Base-by-base conservation (phyloP, 1,140 invertebrate genomes). In the Melitaea cinxia region DNA sequence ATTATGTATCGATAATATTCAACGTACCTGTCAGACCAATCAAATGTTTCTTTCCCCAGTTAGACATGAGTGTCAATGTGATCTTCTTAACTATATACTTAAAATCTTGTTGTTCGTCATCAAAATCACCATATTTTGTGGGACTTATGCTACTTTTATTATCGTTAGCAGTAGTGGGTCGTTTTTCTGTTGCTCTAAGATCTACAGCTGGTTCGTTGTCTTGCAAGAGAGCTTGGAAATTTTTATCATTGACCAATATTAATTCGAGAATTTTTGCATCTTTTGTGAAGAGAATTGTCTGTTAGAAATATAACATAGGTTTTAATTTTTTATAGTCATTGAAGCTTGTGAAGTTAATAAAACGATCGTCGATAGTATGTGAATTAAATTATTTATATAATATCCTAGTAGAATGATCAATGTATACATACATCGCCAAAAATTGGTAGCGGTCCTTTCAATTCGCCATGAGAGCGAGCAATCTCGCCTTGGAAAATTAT, bases 261-360 rank as follows among this genome's bases (percentile, higher is more conserved):
- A 91, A 80, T 84, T 96, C 95, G 21, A 97, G 87, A 58, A 96
- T 96, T 17, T 84, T 78, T 54, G 96, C 94, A 76, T 96, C 93
- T 56, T 94, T 95, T 21, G 96, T 96, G 82, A 96, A 97, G 54
- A 97, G 87, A 71, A 97, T 96, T 14, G 95, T 96, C 96, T 97
- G 57, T 35, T 26, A 14, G 17, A 9, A 49, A 50, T 2, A 33
- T 9, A 33, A 33, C 9, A 6, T 33, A 9, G 30, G 30, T 30
- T 19, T 55, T 15, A 28, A 9, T 9, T 21, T 23, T 9, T n/a
- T 35, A 35, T 47, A 37, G n/a, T 53, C n/a, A 47, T 54, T 58
- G n/a, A 42, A n/a, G n/a, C n/a, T n/a, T n/a, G n/a, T n/a, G n/a
- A n/a, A n/a, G n/a, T n/a, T n/a, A n/a, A n/a, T n/a, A n/a, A n/a